Conservation (phyloP, 2,888 invertebrate genomes). For the Pheosia tremula region DNA sequence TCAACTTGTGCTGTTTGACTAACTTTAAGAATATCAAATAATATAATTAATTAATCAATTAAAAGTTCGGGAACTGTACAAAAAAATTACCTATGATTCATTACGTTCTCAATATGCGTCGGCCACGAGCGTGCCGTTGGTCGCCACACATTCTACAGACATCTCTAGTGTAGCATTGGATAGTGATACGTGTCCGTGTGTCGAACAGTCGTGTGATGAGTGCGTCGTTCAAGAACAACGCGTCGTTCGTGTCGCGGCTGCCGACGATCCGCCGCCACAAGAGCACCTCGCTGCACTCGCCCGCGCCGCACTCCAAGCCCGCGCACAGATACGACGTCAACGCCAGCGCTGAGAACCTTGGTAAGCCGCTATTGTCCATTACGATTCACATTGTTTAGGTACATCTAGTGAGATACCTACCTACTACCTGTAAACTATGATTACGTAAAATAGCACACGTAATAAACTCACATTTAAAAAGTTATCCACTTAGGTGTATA, state of each 20-base stretch:
- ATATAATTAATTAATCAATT: conserved; percentile 1
- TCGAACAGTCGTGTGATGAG: conserved; percentile 87
- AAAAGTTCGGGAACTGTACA: conserved; percentile 1
- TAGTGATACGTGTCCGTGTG: conserved; percentile 46
- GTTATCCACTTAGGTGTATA: conserved; percentile 4
- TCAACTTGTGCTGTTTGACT: neutral
- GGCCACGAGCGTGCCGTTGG: neutral
- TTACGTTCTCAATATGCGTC: neutral
- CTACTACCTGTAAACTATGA: conserved; percentile 1
- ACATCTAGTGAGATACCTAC: neutral
- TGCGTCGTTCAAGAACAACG: conserved; percentile 96
- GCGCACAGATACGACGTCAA: conserved; percentile 89
- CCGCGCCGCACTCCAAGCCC: conserved; percentile 87
- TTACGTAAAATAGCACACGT: conserved; percentile 32
- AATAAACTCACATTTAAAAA: conserved; percentile 14
- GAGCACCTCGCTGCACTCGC: conserved; percentile 90
- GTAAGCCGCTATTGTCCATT: conserved; percentile 68
- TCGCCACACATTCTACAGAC: neutral
- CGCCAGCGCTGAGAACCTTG: conserved; percentile 90
- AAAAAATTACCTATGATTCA: neutral
- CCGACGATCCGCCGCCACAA: conserved; percentile 94
- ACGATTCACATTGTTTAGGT: conserved; percentile 10
- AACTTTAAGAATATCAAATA: neutral
- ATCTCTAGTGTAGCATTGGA: neutral
- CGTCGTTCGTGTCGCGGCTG: conserved; percentile 95